Evolutionary conservation across 2,888 invertebrate species (phyloP).

Genomic region (Heliconius erato): DNA sequence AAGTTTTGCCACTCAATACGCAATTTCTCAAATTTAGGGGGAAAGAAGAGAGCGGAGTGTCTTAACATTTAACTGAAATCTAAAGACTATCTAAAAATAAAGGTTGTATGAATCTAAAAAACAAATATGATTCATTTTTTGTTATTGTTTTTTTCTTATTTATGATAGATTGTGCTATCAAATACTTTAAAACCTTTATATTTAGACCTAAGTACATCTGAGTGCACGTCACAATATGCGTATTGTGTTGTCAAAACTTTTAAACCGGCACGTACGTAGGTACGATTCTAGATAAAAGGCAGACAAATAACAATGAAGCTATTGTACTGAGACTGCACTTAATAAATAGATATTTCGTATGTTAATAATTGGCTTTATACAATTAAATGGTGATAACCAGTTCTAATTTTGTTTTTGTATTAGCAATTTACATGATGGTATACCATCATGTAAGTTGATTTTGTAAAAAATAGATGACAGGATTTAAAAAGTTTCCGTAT

Average conservation of each 20-base stretch:
- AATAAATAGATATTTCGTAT: not conserved
- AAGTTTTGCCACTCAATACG: too few species aligned
- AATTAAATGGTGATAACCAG: not conserved
- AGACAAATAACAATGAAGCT: constrained; percentile 36
- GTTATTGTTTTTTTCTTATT: not conserved
- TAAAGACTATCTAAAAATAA: too few species aligned
- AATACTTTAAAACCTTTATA: not conserved
- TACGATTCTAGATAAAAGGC: constrained; percentile 38
- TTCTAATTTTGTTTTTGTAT: not conserved
- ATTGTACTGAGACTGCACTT: constrained; percentile 22
- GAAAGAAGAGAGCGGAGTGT: too few species aligned
- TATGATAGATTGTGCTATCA: not conserved
- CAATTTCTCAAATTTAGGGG: too few species aligned
- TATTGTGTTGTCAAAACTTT: constrained; percentile 40
- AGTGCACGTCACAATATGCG: constrained; percentile 26
- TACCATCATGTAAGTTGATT: too few species aligned
- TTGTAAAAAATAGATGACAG: not conserved
- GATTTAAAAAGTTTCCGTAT: too few species aligned
- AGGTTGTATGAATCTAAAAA: not conserved
- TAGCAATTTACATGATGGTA: not conserved
- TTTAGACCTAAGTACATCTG: not conserved
- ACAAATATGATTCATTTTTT: constrained; percentile 1
- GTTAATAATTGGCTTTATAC: not conserved
- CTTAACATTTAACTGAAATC: too few species aligned
- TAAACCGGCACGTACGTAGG: constrained; percentile 33